phyloP scores from a whole-genome alignment of 2,113 vertebrate species.

The Nanorana parkeri region DNA sequence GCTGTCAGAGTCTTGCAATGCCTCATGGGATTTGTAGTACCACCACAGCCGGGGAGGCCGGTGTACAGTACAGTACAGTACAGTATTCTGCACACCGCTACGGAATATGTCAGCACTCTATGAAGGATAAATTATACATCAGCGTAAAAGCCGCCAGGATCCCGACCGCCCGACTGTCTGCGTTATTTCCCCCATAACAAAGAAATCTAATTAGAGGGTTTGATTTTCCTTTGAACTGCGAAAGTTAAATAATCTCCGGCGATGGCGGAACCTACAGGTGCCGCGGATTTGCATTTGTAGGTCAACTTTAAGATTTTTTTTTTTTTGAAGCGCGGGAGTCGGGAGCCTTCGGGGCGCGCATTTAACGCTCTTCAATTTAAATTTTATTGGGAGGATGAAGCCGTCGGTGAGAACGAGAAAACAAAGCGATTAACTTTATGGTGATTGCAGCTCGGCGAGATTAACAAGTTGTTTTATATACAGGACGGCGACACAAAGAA shows the following conservation, averaged over 20 bases:
- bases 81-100: too few species aligned
- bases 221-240: neutral
- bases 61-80: too few species aligned
- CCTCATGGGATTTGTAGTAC: too few species aligned
- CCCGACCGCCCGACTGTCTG: neutral
- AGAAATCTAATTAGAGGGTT: neutral
- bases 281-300: neutral
- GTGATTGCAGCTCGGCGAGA: neutral
- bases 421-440: neutral
- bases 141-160: neutral
- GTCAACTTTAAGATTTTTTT: neutral
- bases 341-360: neutral
- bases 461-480: neutral
- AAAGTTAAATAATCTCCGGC: neutral
- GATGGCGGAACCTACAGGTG: neutral
- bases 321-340: neutral
- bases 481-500: too few species aligned
- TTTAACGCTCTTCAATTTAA: neutral
- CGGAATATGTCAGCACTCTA: too few species aligned
- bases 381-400: neutral
- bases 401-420: neutral
- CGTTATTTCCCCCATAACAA: neutral
- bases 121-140: too few species aligned
- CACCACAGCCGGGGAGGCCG: too few species aligned
- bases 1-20: too few species aligned